Evolutionary conservation across 2,888 invertebrate species (phyloP).

Genomic region (Drosophila formosana): DNA sequence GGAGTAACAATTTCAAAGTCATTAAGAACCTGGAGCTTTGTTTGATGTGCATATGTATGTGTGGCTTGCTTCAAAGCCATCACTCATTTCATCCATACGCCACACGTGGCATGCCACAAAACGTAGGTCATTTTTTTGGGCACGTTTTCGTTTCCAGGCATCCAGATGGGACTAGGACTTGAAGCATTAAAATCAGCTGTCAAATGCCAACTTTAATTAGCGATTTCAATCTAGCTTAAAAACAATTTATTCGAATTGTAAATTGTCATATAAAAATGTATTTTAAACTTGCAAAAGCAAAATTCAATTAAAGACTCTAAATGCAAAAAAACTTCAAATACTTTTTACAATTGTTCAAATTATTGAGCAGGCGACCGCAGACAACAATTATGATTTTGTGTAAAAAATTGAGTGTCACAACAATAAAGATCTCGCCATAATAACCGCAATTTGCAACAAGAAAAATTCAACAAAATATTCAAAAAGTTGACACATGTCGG

Average conservation of each 20-base stretch:
- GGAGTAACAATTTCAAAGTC: conserved; percentile 66
- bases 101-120: conserved; percentile 26
- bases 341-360: conserved; percentile 26
- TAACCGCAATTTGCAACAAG: conserved; percentile 28
- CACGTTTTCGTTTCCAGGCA: conserved; percentile 4
- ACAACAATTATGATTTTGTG: conserved; percentile 30
- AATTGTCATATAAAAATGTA: not conserved
- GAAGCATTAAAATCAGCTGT: conserved; percentile 43
- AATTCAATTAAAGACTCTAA: not conserved
- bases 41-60: conserved; percentile 36
- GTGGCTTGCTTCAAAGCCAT: conserved; percentile 37
- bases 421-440: conserved; percentile 36
- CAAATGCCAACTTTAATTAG: conserved; percentile 55
- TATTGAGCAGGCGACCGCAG: conserved; percentile 42
- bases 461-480: conserved; percentile 14
- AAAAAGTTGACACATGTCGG: conserved; percentile 37
- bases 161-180: conserved; percentile 4
- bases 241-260: not conserved
- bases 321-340: conserved; percentile 5
- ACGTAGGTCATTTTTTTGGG: conserved; percentile 34
- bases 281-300: too few species aligned
- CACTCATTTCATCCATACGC: conserved; percentile 31
- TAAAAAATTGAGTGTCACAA: conserved; percentile 39
- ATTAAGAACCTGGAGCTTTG: conserved; percentile 59
- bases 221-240: conserved; percentile 56